Evolutionary conservation across 2,113 vertebrate species (phyloP).

Genomic region (Collichthys lucidus): DNA sequence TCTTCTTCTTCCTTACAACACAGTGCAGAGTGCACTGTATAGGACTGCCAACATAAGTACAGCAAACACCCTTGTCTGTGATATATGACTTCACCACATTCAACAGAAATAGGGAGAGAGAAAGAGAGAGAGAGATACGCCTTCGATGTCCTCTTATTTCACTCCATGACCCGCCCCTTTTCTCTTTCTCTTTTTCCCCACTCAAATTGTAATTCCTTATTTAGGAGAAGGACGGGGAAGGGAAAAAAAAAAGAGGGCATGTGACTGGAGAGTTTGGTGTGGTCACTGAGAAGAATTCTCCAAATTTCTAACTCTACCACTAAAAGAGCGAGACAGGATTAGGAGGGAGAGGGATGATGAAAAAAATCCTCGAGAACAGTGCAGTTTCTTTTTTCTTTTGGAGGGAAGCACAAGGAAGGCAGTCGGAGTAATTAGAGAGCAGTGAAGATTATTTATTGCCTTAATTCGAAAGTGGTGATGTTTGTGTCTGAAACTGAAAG

Average conservation of each 20-base stretch:
- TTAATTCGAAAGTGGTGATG: conserved; percentile 39
- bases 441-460: conserved; percentile 26
- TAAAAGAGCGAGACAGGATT: conserved; percentile 41
- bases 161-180: conserved; percentile 64
- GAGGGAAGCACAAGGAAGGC: conserved; percentile 39
- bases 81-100: conserved; percentile 71
- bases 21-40: conserved; percentile 40
- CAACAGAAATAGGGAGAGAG: conserved; percentile 48
- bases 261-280: conserved; percentile 73
- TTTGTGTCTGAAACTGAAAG: conserved; percentile 53
- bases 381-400: not conserved
- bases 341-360: conserved; percentile 36
- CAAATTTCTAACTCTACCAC: conserved; percentile 76
- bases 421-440: conserved; percentile 55
- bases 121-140: conserved; percentile 47
- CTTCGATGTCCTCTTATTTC: conserved; percentile 68
- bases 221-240: conserved; percentile 76
- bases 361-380: conserved; percentile 41
- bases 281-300: conserved; percentile 80
- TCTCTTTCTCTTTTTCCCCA: conserved; percentile 56
- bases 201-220: conserved; percentile 78
- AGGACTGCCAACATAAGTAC: conserved; percentile 37
- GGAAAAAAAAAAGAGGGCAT: conserved; percentile 50
- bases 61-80: conserved; percentile 59
- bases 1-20: conserved; percentile 60